Conservation (phyloP, 1,140 invertebrate genomes). For the Leptoteleia sp. region DNA sequence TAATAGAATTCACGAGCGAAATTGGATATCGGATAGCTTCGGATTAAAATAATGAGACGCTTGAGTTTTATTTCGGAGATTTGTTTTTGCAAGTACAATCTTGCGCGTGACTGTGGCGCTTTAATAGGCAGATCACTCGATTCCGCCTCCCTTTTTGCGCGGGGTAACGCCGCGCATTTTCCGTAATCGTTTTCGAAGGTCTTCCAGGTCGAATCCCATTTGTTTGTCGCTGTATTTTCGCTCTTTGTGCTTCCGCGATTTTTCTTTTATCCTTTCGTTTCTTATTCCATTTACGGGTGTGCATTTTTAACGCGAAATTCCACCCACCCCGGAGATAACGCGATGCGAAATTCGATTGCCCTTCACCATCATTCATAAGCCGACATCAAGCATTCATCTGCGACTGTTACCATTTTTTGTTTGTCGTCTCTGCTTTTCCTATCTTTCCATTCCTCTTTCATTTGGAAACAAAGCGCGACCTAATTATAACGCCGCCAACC, state of each 20-base stretch:
- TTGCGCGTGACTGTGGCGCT: conserved; percentile 55
- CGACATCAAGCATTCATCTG: conserved; percentile 14
- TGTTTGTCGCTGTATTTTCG: conserved; percentile 47
- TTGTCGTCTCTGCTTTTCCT: background rate
- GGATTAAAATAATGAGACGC: conserved; percentile 62
- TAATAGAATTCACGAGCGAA: conserved; percentile 40
- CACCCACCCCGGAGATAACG: conserved; percentile 26
- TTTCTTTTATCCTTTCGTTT: conserved; percentile 56
- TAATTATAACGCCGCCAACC: background rate
- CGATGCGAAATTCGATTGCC: conserved; percentile 41
- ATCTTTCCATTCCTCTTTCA: background rate
- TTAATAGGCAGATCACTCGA: conserved; percentile 55
- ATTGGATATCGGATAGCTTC: conserved; percentile 38
- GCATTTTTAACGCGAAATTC: conserved; percentile 61
- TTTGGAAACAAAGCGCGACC: background rate
- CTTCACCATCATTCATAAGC: conserved; percentile 39
- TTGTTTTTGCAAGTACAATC: conserved; percentile 60
- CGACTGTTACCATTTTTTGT: too few relatives aligned
- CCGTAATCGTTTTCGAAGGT: conserved; percentile 53
- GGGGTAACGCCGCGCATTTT: conserved; percentile 21
- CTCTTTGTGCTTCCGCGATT: conserved; percentile 39
- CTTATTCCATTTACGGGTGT: conserved; percentile 57
- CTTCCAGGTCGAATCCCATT: conserved; percentile 44
- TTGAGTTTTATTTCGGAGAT: conserved; percentile 60
- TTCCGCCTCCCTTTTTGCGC: conserved; percentile 32